Conservation (phyloP, 1,140 invertebrate species). For the Hycleus cichorii region DNA sequence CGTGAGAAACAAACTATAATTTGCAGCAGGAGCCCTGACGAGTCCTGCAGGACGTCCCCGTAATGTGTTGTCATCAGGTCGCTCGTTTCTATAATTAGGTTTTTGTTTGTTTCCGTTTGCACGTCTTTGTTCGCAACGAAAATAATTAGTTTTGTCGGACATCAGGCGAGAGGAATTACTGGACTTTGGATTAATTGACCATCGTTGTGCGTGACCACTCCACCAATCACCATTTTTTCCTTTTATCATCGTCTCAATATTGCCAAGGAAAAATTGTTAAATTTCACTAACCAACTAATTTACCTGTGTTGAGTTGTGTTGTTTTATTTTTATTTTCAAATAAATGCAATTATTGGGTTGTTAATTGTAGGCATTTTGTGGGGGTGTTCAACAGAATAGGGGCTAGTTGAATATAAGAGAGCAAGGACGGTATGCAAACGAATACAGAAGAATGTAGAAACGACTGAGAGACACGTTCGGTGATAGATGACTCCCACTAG, state of each 20-base stretch:
- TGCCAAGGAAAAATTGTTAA: too few species aligned
- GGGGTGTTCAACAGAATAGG: slow-evolving; percentile 7
- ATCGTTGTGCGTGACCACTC: too few species aligned
- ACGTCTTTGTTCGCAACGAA: slow-evolving; percentile 24
- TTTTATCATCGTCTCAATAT: too few species aligned
- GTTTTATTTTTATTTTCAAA: too few species aligned
- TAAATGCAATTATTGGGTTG: background rate
- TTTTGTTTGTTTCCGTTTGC: slow-evolving; percentile 32
- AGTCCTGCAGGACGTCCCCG: slow-evolving; percentile 36
- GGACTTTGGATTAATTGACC: too few species aligned
- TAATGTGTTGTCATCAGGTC: slow-evolving; percentile 38
- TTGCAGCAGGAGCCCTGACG: slow-evolving; percentile 33
- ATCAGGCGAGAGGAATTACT: too few species aligned
- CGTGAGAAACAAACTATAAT: slow-evolving; percentile 34
- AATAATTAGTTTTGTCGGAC: slow-evolving; percentile 34
- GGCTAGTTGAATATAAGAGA: slow-evolving; percentile 10
- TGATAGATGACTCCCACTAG: slow-evolving; percentile 41
- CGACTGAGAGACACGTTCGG: slow-evolving; percentile 35
- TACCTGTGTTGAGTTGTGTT: too few species aligned
- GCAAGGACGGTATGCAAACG: slow-evolving; percentile 30
- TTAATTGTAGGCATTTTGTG: slow-evolving; percentile 3
- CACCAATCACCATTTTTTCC: too few species aligned
- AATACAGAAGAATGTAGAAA: slow-evolving; percentile 34
- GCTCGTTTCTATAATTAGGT: slow-evolving; percentile 38
- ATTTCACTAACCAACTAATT: too few species aligned